Percentiles rank a stretch among this genome's conserved stretches.
These are phyloP conservation scores for Macrotis lagotis DNA, from an alignment of 2,113 vertebrate species.

Conservation along the genomic window DNA sequence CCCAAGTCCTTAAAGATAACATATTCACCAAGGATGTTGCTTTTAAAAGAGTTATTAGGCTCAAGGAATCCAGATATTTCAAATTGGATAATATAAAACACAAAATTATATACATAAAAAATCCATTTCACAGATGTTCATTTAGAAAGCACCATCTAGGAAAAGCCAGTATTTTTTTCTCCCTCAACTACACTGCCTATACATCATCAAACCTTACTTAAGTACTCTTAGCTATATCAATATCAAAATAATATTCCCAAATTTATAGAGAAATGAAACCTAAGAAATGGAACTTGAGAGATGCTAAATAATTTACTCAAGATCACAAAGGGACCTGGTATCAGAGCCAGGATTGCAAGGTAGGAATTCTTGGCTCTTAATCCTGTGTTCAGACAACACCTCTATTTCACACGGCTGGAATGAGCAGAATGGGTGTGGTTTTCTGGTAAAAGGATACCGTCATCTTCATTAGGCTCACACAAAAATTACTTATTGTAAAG, in stretches of 20 bases:
- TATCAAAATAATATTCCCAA: neutral
- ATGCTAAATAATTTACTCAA: neutral
- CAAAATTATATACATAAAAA: neutral
- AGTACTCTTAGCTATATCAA: neutral
- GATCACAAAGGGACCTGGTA: neutral
- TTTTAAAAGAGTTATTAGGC: neutral
- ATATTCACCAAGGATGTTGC: neutral
- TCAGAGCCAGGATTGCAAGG: neutral
- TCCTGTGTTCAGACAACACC: neutral
- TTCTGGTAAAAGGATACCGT: conserved; percentile 11
- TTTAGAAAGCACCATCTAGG: neutral
- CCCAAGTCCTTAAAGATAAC: neutral
- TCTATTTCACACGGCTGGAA: conserved; percentile 13
- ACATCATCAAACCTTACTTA: neutral
- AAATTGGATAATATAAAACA: neutral
- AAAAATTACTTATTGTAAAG: neutral
- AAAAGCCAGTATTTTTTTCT: neutral
- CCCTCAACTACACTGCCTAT: neutral
- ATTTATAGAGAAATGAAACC: neutral
- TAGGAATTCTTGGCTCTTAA: neutral
- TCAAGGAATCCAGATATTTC: neutral
- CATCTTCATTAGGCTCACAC: neutral
- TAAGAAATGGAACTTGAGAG: no score
- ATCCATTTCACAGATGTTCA: neutral
- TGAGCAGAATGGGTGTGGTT: neutral